These are phyloP conservation scores for Hartigia nigra DNA, from an alignment of 2,888 invertebrate species.

Conservation along the genomic window DNA sequence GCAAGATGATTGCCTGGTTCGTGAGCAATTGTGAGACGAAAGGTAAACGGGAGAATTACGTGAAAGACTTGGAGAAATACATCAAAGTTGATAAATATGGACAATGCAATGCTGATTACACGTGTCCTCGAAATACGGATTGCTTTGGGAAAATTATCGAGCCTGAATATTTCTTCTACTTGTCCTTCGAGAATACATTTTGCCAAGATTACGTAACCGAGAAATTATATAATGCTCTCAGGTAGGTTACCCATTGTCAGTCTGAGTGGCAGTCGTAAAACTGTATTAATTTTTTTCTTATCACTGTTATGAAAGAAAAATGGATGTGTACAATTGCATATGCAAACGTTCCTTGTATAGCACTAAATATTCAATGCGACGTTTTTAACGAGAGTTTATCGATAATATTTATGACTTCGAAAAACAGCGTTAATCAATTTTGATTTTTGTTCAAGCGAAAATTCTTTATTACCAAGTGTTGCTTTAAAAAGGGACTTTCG, in stretches of 20 bases:
- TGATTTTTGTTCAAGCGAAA: too few species aligned
- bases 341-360: too few species aligned
- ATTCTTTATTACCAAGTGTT: too few species aligned
- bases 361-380: too few species aligned
- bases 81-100: slow-evolving; percentile 75
- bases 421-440: too few species aligned
- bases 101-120: slow-evolving; percentile 68
- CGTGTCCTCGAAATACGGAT: slow-evolving; percentile 67
- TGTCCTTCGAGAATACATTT: slow-evolving; percentile 79
- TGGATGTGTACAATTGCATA: too few species aligned
- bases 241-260: slow-evolving; percentile 55
- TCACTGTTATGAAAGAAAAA: not conserved
- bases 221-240: slow-evolving; percentile 70
- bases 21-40: slow-evolving; percentile 69
- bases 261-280: not conserved
- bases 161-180: slow-evolving; percentile 76
- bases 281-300: not conserved
- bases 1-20: slow-evolving; percentile 70
- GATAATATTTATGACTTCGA: too few species aligned
- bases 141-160: slow-evolving; percentile 67
- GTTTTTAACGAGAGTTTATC: too few species aligned
- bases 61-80: slow-evolving; percentile 68
- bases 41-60: slow-evolving; percentile 65
- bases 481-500: too few species aligned
- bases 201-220: slow-evolving; percentile 78